Evolutionary conservation across 2,113 vertebrate species (phyloP).

Genomic region (Symphodus melops): DNA sequence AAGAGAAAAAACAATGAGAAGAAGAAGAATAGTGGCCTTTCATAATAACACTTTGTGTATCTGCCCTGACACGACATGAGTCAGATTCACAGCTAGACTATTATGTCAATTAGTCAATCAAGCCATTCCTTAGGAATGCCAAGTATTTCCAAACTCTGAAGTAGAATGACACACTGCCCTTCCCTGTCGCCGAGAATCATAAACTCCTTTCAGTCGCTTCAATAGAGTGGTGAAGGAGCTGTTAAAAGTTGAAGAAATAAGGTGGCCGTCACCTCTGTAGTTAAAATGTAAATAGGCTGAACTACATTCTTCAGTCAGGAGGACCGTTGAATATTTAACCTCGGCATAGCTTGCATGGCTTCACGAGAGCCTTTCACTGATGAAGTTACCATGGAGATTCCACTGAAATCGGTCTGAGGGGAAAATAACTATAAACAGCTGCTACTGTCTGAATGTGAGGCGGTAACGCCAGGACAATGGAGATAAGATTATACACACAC

Average conservation of each 20-base stretch:
- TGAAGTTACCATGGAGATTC: slow-evolving; percentile 45
- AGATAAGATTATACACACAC: too few relatives aligned
- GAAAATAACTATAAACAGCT: slow-evolving; percentile 43
- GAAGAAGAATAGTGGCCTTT: background rate
- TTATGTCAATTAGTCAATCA: background rate
- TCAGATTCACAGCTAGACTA: background rate
- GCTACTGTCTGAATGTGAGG: background rate
- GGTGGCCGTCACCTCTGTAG: slow-evolving; percentile 28
- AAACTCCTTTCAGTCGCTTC: slow-evolving; percentile 1
- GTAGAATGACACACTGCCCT: background rate
- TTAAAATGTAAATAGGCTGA: slow-evolving; percentile 44
- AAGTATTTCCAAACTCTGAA: background rate
- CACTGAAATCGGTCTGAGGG: slow-evolving; percentile 34
- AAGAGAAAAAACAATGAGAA: background rate
- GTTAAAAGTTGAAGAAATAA: slow-evolving; percentile 38
- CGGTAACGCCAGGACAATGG: background rate
- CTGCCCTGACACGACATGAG: background rate
- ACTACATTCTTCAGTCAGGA: slow-evolving; percentile 37
- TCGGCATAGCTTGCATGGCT: slow-evolving; percentile 40
- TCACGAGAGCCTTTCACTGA: slow-evolving; percentile 40
- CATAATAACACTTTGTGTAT: too few relatives aligned
- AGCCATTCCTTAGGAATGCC: slow-evolving; percentile 12
- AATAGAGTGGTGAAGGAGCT: slow-evolving; percentile 8
- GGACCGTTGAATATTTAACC: slow-evolving; percentile 66
- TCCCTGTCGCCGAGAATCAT: background rate